These are phyloP conservation scores for Callimorpha dominula DNA, from an alignment of 2,888 invertebrate genomes.

Conservation along the genomic window DNA sequence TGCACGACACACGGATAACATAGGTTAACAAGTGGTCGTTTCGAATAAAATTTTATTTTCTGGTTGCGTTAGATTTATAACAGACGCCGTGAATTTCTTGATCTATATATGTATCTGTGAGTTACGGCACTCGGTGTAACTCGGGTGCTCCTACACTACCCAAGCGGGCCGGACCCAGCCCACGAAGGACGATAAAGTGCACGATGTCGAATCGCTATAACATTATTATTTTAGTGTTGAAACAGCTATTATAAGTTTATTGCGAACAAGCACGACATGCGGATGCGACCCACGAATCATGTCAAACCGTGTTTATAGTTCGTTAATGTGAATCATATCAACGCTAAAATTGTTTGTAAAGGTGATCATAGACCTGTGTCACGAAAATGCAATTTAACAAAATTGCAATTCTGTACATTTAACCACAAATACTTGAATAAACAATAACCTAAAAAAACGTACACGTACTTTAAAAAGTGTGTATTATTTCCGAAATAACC, in stretches of 20 bases:
- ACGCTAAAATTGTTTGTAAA: constrained; percentile 46
- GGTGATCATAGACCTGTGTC: constrained; percentile 30
- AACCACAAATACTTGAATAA: neutral
- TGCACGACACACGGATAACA: constrained; percentile 78
- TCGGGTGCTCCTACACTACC: neutral
- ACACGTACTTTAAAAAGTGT: neutral
- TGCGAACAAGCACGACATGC: constrained; percentile 66
- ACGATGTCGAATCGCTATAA: constrained; percentile 43
- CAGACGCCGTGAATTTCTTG: constrained; percentile 68
- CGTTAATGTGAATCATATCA: constrained; percentile 61
- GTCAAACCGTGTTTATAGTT: constrained; percentile 42
- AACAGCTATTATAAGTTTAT: constrained; percentile 68
- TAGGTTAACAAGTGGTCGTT: constrained; percentile 81
- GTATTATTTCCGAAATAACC: neutral
- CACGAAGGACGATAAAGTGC: constrained; percentile 32
- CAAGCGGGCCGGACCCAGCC: constrained; percentile 5
- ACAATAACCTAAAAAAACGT: neutral
- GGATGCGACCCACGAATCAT: constrained; percentile 57
- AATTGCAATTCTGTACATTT: neutral
- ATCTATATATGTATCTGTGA: constrained; percentile 41
- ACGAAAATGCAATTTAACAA: constrained; percentile 20
- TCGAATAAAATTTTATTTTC: constrained; percentile 77
- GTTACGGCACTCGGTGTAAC: constrained; percentile 29
- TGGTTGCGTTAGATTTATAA: constrained; percentile 76
- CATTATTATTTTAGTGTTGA: constrained; percentile 58